phyloP scores from a whole-genome alignment of 2,113 vertebrate genomes.

The Physeter macrocephalus region DNA sequence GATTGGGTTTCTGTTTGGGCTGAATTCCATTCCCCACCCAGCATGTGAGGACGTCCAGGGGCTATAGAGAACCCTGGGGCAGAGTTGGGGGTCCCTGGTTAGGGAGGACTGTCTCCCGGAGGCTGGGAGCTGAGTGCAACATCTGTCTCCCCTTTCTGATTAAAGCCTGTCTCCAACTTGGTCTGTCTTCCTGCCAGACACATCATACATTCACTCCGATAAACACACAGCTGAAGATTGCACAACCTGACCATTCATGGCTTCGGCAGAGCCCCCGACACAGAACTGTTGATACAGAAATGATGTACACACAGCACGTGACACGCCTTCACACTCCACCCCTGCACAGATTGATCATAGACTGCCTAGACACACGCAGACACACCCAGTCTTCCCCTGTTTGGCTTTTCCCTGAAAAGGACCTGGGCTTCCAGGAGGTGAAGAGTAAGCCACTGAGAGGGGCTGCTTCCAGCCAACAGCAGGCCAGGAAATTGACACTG shows the following conservation, averaged over 20 bases:
- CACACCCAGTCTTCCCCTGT: slow-evolving; percentile 2
- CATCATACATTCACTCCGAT: slow-evolving; percentile 49
- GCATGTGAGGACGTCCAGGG: slow-evolving; percentile 2
- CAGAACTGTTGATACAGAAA: slow-evolving; percentile 60
- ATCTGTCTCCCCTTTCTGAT: slow-evolving; percentile 34
- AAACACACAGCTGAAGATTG: slow-evolving; percentile 70
- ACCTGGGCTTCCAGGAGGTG: neutral
- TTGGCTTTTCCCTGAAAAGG: slow-evolving; percentile 3
- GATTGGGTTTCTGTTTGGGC: slow-evolving; percentile 67
- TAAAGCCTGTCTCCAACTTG: slow-evolving; percentile 51
- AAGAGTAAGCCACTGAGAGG: neutral
- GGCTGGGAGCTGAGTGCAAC: neutral
- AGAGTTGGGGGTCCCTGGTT: neutral
- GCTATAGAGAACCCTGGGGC: neutral
- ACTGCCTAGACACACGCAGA: slow-evolving; percentile 44
- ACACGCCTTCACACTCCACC: slow-evolving; percentile 55
- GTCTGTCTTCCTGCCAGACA: slow-evolving; percentile 63
- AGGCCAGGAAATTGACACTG: neutral
- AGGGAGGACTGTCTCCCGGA: neutral
- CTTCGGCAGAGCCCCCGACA: slow-evolving; percentile 44
- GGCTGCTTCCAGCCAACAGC: neutral
- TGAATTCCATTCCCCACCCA: slow-evolving; percentile 60
- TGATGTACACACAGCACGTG: slow-evolving; percentile 55
- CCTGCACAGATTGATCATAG: slow-evolving; percentile 55
- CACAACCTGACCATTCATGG: slow-evolving; percentile 51